A percentile compares a stretch with the other conserved stretches of the same genome.
Evolutionary conservation across 2,888 invertebrate genomes (phyloP).

Genomic region (Galerucella pusilla): DNA sequence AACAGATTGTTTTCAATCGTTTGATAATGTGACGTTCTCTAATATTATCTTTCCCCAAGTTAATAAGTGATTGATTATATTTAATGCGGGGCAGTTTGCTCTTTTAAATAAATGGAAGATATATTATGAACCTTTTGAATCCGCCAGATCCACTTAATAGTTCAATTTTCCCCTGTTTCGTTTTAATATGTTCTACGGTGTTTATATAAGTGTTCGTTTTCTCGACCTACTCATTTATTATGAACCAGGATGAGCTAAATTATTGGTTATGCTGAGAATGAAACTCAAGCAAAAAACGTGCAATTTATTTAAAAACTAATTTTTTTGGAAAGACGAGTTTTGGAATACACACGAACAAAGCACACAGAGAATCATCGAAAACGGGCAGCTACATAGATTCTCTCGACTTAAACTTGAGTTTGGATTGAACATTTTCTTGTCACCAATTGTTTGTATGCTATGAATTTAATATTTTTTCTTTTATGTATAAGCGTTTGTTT

Average conservation of each 20-base stretch:
- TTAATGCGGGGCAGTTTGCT: constrained; percentile 21
- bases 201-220: constrained; percentile 27
- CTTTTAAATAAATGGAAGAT: constrained; percentile 14
- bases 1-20: constrained; percentile 5
- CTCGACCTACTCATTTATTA: constrained; percentile 20
- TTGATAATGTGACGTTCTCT: constrained; percentile 9
- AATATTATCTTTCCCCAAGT: constrained; percentile 13
- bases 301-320: background rate
- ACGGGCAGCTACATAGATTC: no score
- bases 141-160: constrained; percentile 27
- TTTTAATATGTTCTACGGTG: constrained; percentile 29
- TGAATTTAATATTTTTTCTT: no score
- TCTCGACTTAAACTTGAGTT: no score
- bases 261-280: constrained; percentile 5
- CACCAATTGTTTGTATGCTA: no score
- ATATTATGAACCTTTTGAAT: constrained; percentile 25
- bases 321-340: background rate
- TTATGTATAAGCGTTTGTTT: no score
- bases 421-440: no score
- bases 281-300: background rate
- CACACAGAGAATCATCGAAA: no score
- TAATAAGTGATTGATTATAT: constrained; percentile 29
- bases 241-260: constrained; percentile 18
- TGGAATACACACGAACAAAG: background rate
- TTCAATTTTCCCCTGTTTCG: constrained; percentile 28